Conservation (phyloP, 2,113 vertebrate genomes). For the Galemys pyrenaicus region DNA sequence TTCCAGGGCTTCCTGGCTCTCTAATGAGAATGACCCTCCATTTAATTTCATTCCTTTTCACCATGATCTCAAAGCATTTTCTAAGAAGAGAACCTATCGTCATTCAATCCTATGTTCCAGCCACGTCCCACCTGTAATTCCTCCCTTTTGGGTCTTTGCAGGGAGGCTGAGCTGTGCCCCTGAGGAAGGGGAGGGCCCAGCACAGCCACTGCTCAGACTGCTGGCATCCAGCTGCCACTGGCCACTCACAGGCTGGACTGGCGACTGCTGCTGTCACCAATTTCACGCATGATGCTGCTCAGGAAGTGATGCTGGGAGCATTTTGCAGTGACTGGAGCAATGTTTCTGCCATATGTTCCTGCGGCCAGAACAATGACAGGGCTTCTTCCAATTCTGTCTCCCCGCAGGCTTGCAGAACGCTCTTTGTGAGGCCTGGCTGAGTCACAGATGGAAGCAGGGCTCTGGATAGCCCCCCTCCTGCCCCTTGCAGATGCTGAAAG, state of each 20-base stretch:
- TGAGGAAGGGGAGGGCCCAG: neutral
- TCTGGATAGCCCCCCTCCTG: accelerated
- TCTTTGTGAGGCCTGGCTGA: neutral
- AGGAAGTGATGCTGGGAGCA: neutral
- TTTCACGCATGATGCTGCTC: accelerated
- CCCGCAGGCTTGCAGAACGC: neutral
- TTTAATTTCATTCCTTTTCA: neutral
- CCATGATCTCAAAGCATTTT: neutral
- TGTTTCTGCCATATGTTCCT: conserved; percentile 25
- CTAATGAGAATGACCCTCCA: neutral
- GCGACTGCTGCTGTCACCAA: neutral
- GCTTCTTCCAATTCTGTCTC: neutral
- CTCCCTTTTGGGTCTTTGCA: neutral
- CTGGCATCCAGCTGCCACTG: neutral
- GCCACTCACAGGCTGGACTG: neutral
- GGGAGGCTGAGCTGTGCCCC: neutral
- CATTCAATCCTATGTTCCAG: neutral
- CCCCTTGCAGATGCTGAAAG: neutral
- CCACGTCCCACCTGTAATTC: neutral
- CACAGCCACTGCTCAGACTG: neutral
- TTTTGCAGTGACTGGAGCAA: neutral
- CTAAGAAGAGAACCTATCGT: neutral
- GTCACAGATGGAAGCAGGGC: neutral
- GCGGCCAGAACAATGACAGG: neutral
- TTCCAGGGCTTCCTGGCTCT: neutral